A percentile compares a stretch with the other conserved stretches of the same genome.
These are phyloP conservation scores for Silurus meridionalis DNA, from an alignment of 2,113 vertebrate genomes.

Conservation along the genomic window DNA sequence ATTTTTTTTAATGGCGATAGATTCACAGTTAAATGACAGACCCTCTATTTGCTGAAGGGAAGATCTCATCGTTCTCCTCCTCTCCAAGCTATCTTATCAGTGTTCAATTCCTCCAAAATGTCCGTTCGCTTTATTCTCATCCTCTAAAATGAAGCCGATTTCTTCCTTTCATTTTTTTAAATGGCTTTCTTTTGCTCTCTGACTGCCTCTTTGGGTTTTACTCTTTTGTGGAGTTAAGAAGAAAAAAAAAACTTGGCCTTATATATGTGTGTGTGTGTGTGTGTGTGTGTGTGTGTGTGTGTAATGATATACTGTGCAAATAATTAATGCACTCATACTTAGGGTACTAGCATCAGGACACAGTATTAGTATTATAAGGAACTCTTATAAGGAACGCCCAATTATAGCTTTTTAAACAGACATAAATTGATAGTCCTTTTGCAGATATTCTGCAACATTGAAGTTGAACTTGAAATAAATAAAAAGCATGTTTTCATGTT, in stretches of 20 bases:
- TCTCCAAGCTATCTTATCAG: not conserved
- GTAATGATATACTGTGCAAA: not conserved
- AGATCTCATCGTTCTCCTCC: not conserved
- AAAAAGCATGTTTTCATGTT: not conserved
- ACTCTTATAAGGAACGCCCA: too few species aligned
- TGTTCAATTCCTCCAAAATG: not conserved
- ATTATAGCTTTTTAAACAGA: not conserved
- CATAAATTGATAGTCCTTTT: not conserved
- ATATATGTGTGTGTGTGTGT: not conserved
- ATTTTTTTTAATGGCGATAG: not conserved
- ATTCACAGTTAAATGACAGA: not conserved
- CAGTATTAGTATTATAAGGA: not conserved
- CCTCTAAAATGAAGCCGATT: not conserved
- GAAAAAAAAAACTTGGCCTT: not conserved
- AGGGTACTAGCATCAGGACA: not conserved
- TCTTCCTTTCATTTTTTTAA: not conserved
- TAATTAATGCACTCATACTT: not conserved
- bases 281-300: not conserved
- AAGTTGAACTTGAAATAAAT: not conserved
- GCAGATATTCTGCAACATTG: not conserved
- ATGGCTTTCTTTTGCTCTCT: not conserved
- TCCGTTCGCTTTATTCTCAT: not conserved
- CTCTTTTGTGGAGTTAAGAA: not conserved
- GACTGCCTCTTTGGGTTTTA: not conserved
- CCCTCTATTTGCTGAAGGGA: not conserved